Base-by-base conservation (phyloP, 2,113 vertebrate genomes). In the Lonchura striata region DNA sequence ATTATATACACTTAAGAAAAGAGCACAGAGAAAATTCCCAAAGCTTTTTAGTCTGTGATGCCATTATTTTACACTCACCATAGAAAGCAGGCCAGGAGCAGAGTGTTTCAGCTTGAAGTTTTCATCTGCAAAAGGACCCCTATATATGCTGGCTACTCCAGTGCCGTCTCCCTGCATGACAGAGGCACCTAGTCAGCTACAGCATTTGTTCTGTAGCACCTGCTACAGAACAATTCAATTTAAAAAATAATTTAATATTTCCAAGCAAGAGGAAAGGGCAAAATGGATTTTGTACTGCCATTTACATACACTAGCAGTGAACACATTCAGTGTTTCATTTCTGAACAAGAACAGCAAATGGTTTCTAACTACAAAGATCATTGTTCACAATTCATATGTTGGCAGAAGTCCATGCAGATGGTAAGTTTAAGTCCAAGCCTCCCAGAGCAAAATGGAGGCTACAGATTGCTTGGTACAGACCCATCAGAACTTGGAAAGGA, bases 111-210 rank as follows among this genome's bases (percentile, higher is more conserved):
- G 90, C 97, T 98, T 98, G 95, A 99, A 99, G 98, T 99, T 99
- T 96, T 99, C 99, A 97, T 99, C 99, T 88, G 99, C 98, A 97
- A 99, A 99, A 24, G 99, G 99, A 27, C 99, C 99, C 59, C 99
- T 98, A 77, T 99, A 99, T 95, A 99, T 99, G 95, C 99, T 99
- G 96, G 99, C 99, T 9, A 99, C 98, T 35, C 99, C 99, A 20
- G 99, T 99, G 65, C 99, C 99, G 18, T 99, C 99, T 25, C 99
- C 99, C 99, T 99, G 96, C 28, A 60, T 0, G 17, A 80, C 69
- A 46, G 90, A 86, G 28, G 15, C 42, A 63, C 30, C 30, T 33
- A 13, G 65, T 91, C 59, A 91, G 78, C 46, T 37, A 30, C 61
- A 44, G 56, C 37, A 9, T 14, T n/a, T 33, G 5, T 5, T 49